A percentile compares a stretch with the other conserved stretches of the same genome.
Evolutionary conservation across 2,888 invertebrate species (phyloP).

Genomic region (Dicycla oo): DNA sequence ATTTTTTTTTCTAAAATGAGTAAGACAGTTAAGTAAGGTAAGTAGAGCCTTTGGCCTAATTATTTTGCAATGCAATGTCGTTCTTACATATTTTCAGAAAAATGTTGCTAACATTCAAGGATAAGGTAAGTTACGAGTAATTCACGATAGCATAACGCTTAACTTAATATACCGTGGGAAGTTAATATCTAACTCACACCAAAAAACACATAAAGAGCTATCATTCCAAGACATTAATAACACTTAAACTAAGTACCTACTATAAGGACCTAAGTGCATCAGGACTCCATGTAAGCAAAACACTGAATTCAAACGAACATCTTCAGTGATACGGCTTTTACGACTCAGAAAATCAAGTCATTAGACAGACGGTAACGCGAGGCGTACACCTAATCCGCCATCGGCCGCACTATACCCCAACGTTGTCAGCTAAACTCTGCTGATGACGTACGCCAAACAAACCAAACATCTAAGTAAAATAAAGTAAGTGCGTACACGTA

Average conservation of each 20-base stretch:
- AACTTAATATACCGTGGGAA: neutral
- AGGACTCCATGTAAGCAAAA: conserved; percentile 32
- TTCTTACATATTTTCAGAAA: neutral
- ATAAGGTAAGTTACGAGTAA: too few relatives aligned
- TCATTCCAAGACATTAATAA: conserved; percentile 1
- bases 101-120: neutral
- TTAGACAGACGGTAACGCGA: conserved; percentile 75
- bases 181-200: neutral
- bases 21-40: too few relatives aligned
- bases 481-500: neutral
- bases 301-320: conserved; percentile 49
- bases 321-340: conserved; percentile 69
- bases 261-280: conserved; percentile 19
- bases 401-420: neutral
- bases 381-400: neutral
- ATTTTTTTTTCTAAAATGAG: neutral
- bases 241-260: conserved; percentile 15
- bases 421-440: neutral
- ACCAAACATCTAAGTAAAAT: neutral
- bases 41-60: neutral
- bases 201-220: neutral
- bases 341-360: conserved; percentile 82
- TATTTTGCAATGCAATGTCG: neutral
- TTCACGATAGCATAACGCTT: neutral
- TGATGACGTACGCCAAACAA: neutral